Evolutionary conservation across 2,113 vertebrate species (phyloP).

Genomic region (Gorsachius goisagi): DNA sequence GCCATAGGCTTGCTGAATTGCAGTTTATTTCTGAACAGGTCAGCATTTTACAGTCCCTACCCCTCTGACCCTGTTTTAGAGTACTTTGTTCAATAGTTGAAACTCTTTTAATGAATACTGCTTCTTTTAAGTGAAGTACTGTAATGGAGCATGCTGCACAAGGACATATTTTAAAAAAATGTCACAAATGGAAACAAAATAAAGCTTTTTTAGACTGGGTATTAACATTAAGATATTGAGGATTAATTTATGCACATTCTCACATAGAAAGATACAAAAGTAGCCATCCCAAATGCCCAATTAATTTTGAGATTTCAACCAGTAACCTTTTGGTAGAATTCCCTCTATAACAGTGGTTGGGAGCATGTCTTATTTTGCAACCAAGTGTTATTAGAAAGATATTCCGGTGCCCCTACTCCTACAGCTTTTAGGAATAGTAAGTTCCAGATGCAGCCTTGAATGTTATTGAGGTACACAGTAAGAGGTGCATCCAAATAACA

Average conservation of each 20-base stretch:
- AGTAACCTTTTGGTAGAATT: background rate
- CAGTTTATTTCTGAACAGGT: constrained; percentile 49
- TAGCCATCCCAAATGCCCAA: background rate
- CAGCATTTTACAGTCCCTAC: constrained; percentile 40
- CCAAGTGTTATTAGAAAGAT: background rate
- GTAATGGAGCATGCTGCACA: background rate
- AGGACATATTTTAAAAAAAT: background rate
- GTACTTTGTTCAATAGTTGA: constrained; percentile 18
- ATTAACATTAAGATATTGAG: background rate
- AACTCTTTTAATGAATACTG: constrained; percentile 5
- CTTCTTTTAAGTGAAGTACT: background rate
- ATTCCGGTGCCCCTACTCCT: background rate
- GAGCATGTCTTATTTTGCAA: background rate
- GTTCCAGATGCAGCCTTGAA: constrained; percentile 58
- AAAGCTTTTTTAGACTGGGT: background rate
- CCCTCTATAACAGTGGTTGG: background rate
- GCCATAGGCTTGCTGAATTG: constrained; percentile 48
- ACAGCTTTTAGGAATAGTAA: background rate
- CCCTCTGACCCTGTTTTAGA: background rate
- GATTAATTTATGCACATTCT: background rate
- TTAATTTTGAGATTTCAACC: background rate
- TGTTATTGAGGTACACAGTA: constrained; percentile 64
- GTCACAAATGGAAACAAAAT: background rate
- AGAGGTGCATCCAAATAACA: constrained; percentile 75
- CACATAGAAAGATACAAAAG: background rate